Percentiles rank a stretch among this genome's conserved stretches.
Evolutionary conservation across 2,797 vertebrate genomes (phyloP).

Genomic region (Aplochiton taeniatus): DNA sequence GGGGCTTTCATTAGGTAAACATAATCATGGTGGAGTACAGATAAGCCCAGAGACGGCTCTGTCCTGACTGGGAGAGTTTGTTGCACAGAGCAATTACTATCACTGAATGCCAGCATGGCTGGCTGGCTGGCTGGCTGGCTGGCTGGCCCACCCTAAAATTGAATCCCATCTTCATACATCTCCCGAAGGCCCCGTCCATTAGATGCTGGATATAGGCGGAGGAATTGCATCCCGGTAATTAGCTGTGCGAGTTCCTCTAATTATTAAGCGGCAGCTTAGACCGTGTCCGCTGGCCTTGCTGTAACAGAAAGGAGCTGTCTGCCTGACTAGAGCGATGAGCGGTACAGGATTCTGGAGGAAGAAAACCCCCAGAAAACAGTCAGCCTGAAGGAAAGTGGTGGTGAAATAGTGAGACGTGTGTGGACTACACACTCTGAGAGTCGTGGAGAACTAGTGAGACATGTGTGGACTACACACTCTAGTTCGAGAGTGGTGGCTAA

Average conservation of each 20-base stretch:
- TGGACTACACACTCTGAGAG: too few species aligned
- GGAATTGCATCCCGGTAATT: slow-evolving; percentile 20
- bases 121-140: neutral
- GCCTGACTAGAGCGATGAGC: slow-evolving; percentile 20
- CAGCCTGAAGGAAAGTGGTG: too few species aligned
- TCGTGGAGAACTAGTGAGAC: too few species aligned
- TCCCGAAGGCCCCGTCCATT: slow-evolving; percentile 14
- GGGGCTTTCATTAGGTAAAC: neutral
- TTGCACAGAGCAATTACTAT: neutral
- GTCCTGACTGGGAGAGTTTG: neutral
- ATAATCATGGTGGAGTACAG: slow-evolving; percentile 1
- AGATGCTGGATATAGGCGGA: slow-evolving; percentile 2
- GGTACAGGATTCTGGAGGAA: slow-evolving; percentile 15
- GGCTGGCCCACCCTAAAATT: slow-evolving; percentile 4
- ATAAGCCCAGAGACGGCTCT: neutral
- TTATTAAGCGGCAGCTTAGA: slow-evolving; percentile 26
- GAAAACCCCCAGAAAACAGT: neutral
- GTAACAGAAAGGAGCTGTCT: neutral
- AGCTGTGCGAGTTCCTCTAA: slow-evolving; percentile 13
- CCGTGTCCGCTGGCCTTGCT: slow-evolving; percentile 12
- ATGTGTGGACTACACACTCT: too few species aligned
- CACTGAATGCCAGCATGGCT: neutral
- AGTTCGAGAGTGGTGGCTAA: too few species aligned
- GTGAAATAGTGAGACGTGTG: too few species aligned
- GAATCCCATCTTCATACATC: slow-evolving; percentile 9